These are phyloP conservation scores for Falco columbarius DNA, from an alignment of 2,797 vertebrate genomes.

Conservation along the genomic window DNA sequence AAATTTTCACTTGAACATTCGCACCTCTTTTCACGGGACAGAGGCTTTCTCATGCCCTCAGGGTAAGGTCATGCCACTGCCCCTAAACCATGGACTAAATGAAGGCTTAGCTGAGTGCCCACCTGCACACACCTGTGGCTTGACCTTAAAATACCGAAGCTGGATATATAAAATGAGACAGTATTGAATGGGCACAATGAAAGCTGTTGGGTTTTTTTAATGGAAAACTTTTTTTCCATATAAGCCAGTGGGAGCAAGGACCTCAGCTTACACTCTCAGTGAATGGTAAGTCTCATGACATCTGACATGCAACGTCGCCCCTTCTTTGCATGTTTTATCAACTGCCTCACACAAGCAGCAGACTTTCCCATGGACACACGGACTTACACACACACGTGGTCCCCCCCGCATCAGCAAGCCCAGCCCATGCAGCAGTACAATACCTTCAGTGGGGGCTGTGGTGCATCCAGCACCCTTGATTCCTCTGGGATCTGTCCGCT, in stretches of 20 bases:
- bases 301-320: not conserved
- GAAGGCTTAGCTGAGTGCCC: not conserved
- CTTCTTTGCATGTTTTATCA: not conserved
- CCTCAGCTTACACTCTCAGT: not conserved
- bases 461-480: not conserved
- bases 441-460: conserved; percentile 81
- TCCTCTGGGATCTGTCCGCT: not conserved
- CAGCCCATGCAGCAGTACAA: not conserved
- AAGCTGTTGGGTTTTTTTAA: not conserved
- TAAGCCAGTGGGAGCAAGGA: not conserved
- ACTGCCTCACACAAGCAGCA: not conserved
- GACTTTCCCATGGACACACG: not conserved
- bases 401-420: not conserved
- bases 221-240: not conserved
- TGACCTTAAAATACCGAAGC: not conserved
- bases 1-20: not conserved
- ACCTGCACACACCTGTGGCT: not conserved
- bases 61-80: not conserved
- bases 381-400: not conserved
- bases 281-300: not conserved
- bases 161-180: not conserved
- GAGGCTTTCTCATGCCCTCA: not conserved
- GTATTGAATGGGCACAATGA: not conserved
- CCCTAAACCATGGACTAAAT: not conserved
- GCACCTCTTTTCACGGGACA: not conserved